Base-by-base conservation (phyloP, 2,888 invertebrate species). In the Hedychridium roseum region DNA sequence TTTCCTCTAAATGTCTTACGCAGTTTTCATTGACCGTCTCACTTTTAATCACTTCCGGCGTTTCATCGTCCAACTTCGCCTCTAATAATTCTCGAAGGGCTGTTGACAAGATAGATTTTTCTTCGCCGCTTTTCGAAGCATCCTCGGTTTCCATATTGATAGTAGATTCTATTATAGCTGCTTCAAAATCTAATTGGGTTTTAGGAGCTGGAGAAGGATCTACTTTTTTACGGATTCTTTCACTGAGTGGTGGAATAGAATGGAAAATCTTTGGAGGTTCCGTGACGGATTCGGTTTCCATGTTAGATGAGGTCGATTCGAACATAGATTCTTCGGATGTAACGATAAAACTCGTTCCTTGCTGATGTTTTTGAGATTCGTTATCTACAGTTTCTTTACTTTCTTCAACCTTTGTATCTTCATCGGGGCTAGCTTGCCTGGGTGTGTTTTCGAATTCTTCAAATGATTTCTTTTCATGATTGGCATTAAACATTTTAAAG, bases 231-330 rank as follows among this genome's bases (percentile, higher is more conserved):
- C 76, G 70, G 7, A 78, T 78, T 21, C 78, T 61, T 32, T 78
- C 78, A 43, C 78, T 78, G 7, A 78, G 50, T 1, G 78, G 78
- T 26, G 74, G 72, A 46, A 78, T 78, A 2, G 77, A 73, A 3
- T 73, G 68, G 53, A 76, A 74, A 12, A 71, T 64, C 39, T 71
- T 70, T 2, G 65, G 68, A 2, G 69, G 54, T 1, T 73, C 68
- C 2, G 51, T 54, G 1, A 62, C 38, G 0, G 57, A 54, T 26
- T 77, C 72, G 1, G 64, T 37, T 34, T 75, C 72, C 49, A 69
- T 54, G 37, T 69, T 71, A 16, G 70, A 69, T 1, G 71, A 68
- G 1, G 64, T 39, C 0, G 73, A 62, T 34, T 74, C 72, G 38
- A 71, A 66, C 40, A 74, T 62, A 0, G 71, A 71, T 21, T 74